Base-by-base conservation (phyloP, 2,888 invertebrate species). In the Nymphalis urticae region DNA sequence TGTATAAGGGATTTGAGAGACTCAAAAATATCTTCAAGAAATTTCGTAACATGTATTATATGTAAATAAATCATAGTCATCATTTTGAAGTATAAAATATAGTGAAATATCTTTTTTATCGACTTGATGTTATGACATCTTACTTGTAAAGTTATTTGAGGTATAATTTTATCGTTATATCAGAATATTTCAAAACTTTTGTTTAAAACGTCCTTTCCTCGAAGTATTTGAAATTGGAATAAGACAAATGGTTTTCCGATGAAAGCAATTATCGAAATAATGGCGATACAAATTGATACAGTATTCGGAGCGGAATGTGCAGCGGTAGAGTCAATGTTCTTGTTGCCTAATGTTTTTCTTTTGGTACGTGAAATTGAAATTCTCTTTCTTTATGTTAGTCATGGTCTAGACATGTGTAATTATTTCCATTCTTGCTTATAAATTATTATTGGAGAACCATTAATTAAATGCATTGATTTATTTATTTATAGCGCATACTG, bases 221-320 rank as follows among this genome's bases (percentile, higher is more conserved):
- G 32, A 54, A 68, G 62, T 62, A 58, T 58, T 62, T 59, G 71
- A 69, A 75, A 73, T 73, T 66, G 69, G 73, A 72, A 68, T 69
- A 74, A 75, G 73, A 76, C 73, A 78, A 81, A 84, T 82, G 79
- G 81, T 79, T 84, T 85, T 78, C 78, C 81, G 80, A 80, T 82
- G 80, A 78, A 79, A 82, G 79, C 80, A 80, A 83, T 84, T 78
- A 80, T 79, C 76, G 76, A 77, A 79, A 79, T 79, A 78, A 81
- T 76, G 68, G 75, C 69, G 71, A 73, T 74, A 75, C 73, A 76
- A 76, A 75, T 75, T 75, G 69, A 58, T 69, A 65, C 58, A 62
- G 62, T 51, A 56, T 61, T 64, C 50, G 56, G 21, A 62, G 64
- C 36, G 64, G 69, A 69, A 64, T 64, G 62, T 69, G 69, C 54